Conservation (phyloP, 1,140 invertebrate species). For the Lordiphosa mommai region DNA sequence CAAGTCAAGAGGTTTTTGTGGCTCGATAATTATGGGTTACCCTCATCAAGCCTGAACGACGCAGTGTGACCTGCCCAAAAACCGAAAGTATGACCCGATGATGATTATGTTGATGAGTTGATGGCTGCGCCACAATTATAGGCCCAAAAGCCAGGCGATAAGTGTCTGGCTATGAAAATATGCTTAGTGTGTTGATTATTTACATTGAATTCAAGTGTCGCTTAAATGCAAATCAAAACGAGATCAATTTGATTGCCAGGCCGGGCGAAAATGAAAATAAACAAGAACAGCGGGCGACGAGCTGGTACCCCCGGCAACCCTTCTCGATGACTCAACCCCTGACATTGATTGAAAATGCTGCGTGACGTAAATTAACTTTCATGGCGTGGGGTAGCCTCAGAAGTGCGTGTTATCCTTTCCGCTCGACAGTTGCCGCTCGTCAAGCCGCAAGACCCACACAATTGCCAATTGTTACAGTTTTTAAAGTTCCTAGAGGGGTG, state of each 20-base stretch:
- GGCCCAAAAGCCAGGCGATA: constrained; percentile 39
- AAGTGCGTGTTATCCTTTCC: constrained; percentile 75
- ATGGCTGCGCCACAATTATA: constrained; percentile 46
- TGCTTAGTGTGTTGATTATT: constrained; percentile 41
- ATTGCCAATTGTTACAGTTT: constrained; percentile 77
- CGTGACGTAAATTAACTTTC: constrained; percentile 78
- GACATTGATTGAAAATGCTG: constrained; percentile 78
- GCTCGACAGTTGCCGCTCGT: constrained; percentile 61
- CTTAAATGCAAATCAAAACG: constrained; percentile 76
- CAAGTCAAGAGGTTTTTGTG: constrained; percentile 26
- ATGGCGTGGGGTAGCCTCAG: constrained; percentile 52
- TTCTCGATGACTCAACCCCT: constrained; percentile 24
- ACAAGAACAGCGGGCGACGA: constrained; percentile 57
- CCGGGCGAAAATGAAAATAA: constrained; percentile 63
- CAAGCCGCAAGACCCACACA: constrained; percentile 73
- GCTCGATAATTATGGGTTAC: constrained; percentile 52
- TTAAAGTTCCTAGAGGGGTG: constrained; percentile 43
- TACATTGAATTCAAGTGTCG: constrained; percentile 66
- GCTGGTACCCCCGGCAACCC: background rate
- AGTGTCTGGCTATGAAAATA: constrained; percentile 38
- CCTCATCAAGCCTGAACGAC: constrained; percentile 50
- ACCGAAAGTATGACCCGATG: constrained; percentile 2
- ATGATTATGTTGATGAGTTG: constrained; percentile 22
- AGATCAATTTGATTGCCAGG: constrained; percentile 64
- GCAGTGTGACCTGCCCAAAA: background rate